Conservation (phyloP, 1,140 invertebrate genomes). For the Pachypeltis micranthus region DNA sequence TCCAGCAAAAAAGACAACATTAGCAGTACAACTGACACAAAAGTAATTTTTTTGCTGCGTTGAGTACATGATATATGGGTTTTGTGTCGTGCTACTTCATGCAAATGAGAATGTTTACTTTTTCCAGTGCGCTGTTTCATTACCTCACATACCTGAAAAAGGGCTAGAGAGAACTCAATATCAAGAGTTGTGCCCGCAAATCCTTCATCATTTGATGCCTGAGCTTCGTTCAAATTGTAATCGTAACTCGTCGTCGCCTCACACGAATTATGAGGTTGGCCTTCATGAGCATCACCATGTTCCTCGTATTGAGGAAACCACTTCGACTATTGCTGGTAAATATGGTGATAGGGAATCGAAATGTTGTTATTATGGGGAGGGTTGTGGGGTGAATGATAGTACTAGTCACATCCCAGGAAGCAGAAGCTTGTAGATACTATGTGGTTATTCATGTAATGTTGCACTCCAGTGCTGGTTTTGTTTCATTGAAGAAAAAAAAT, state of each 20-base stretch:
- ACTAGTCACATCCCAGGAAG: too few relatives aligned
- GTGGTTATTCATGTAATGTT: too few relatives aligned
- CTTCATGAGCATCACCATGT: neutral
- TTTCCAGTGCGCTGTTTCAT: neutral
- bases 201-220: neutral
- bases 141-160: neutral
- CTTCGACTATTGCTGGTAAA: neutral
- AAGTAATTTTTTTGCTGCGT: neutral
- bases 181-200: slow-evolving; percentile 3
- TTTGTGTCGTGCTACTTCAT: neutral
- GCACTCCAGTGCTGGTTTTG: too few relatives aligned
- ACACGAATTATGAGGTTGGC: neutral
- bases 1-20: neutral
- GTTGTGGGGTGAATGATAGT: too few relatives aligned
- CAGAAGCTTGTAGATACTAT: too few relatives aligned
- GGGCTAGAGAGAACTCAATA: neutral
- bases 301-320: neutral
- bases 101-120: neutral
- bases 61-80: neutral
- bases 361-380: too few relatives aligned
- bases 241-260: neutral
- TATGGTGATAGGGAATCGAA: too few relatives aligned
- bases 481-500: neutral
- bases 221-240: neutral
- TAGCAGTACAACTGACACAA: neutral